Evolutionary conservation across 2,888 invertebrate genomes (phyloP).

Genomic region (Panorpa germanica): DNA sequence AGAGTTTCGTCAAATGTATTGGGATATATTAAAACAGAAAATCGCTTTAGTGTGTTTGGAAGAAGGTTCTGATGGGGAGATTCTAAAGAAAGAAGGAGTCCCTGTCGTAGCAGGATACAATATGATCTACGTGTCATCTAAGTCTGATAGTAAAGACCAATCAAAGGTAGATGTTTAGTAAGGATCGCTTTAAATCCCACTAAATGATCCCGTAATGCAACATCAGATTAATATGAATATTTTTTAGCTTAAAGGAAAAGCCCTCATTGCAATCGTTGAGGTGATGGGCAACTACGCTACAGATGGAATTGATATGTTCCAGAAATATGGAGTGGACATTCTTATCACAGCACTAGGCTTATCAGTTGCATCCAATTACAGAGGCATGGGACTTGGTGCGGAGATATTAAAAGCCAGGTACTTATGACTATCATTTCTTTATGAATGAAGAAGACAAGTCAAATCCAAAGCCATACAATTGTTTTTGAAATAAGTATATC

Average conservation of each 20-base stretch:
- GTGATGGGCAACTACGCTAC: no score
- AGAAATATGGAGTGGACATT: conserved; percentile 15
- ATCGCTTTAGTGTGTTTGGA: conserved; percentile 20
- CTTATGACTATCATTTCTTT: conserved; percentile 10
- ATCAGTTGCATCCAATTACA: conserved; percentile 16
- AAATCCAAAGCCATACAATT: no score
- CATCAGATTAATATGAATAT: not conserved
- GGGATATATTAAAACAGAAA: conserved; percentile 16
- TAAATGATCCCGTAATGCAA: not conserved
- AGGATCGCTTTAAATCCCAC: not conserved
- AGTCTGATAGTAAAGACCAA: conserved; percentile 5
- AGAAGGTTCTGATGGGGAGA: conserved; percentile 16
- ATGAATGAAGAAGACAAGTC: no score
- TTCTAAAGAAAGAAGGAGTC: no score
- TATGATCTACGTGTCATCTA: conserved; percentile 13
- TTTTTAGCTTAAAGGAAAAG: conserved; percentile 1
- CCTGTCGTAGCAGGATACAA: conserved; percentile 21
- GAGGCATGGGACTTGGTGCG: conserved; percentile 18
- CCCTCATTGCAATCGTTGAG: conserved; percentile 11
- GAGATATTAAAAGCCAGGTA: conserved; percentile 14
- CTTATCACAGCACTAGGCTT: conserved; percentile 20
- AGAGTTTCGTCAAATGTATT: conserved; percentile 17
- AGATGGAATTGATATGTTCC: conserved; percentile 23
- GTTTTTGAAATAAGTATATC: no score
- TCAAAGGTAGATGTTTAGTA: not conserved